A percentile compares a stretch with the other conserved stretches of the same genome.
These are phyloP conservation scores for Caenorhabditis latens DNA, from an alignment of 1,140 invertebrate species.

Conservation along the genomic window DNA sequence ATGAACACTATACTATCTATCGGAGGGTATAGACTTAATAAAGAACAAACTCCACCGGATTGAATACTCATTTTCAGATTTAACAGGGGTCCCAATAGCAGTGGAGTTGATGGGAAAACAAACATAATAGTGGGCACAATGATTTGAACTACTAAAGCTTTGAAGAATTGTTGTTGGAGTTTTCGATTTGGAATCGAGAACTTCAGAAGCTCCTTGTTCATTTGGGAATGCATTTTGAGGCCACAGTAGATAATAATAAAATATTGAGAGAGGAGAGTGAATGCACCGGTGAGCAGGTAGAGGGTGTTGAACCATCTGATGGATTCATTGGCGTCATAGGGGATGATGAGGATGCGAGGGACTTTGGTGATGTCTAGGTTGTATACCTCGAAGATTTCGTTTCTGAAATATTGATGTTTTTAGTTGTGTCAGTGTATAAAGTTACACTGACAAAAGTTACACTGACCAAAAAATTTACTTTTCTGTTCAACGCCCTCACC, in stretches of 20 bases:
- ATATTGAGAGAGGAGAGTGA: neutral
- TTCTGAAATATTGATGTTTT: neutral
- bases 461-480: too few relatives aligned
- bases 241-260: neutral
- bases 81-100: neutral
- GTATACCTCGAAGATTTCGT: neutral
- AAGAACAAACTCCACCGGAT: neutral
- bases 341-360: neutral
- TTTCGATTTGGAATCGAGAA: slow-evolving; percentile 21
- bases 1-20: neutral
- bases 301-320: neutral
- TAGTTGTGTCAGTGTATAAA: neutral
- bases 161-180: slow-evolving; percentile 11
- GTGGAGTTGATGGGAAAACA: neutral
- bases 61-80: neutral
- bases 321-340: neutral
- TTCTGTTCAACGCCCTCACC: neutral
- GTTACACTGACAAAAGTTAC: too few relatives aligned
- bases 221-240: neutral
- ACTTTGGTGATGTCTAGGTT: neutral
- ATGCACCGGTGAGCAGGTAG: neutral
- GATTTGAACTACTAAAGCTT: slow-evolving; percentile 1
- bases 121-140: neutral
- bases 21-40: neutral
- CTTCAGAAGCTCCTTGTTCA: neutral